Evolutionary conservation across 2,888 invertebrate genomes (phyloP), one percentile per base, ranked within the genome.

Genomic region (Melinopterus prodromus): DNA sequence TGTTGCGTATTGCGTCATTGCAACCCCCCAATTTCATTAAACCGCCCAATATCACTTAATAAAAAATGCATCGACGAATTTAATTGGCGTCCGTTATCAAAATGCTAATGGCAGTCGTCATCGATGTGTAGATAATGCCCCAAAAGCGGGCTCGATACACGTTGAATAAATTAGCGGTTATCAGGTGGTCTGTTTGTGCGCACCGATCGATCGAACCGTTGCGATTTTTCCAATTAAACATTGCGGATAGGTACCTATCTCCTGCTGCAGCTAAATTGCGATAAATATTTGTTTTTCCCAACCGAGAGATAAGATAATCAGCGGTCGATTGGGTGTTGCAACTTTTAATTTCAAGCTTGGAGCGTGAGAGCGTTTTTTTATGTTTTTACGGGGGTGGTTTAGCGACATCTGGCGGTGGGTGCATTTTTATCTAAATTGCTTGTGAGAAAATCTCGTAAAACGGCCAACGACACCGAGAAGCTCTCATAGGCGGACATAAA

Each of bases 161-260:
- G 53, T 53, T 53, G 53, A 53, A 53, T 53, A 53, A 53, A 53
- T 53, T 53, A 53, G 12, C 53, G 53, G 2, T 53, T 53, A 53
- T 53, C 53, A 53, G 53, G 53, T 53, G 53, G 9, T 53, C 3
- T 53, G 53, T 53, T 53, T 53, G 53, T 12, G 53, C 53, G 7
- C 53, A 53, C 53, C 53, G 2, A 53, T 53, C 53, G 7, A 53
- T 53, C 53, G 53, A 1, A 3, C 53, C 12, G 53, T 7, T 53
- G 53, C 53, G 53, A 53, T 53, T 53, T 53, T 53, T 53, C 53
- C 53, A 53, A 53, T 53, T 53, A 53, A 53, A 53, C 53, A 53
- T 53, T 53, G 53, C 53, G 12, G 53, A 53, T 53, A 53, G 26
- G 26, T 26, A 26, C 26, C 26, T 53, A 7, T 53, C 53, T 53